Percentiles rank a stretch among this genome's conserved stretches.
phyloP scores from a whole-genome alignment of 1,140 invertebrate species.

The Anastrepha obliqua region DNA sequence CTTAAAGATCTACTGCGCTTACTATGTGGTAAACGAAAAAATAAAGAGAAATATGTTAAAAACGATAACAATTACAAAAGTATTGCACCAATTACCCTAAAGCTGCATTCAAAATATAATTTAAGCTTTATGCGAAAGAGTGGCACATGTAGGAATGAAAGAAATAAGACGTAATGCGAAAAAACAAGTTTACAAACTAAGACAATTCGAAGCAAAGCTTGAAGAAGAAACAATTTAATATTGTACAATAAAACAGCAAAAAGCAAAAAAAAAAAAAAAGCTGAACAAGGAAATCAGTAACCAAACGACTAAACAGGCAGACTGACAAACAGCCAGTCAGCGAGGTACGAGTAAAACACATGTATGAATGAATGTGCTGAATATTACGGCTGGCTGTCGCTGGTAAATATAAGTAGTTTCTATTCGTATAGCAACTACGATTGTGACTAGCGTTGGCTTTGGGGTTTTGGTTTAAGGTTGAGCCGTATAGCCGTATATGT shows the following conservation, averaged over 20 bases:
- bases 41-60: not conserved
- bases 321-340: not conserved
- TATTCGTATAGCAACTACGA: conserved; percentile 45
- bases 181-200: conserved; percentile 45
- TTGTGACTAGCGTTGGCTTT: conserved; percentile 45
- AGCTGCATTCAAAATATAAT: conserved; percentile 47
- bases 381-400: not conserved
- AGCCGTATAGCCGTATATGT: not conserved
- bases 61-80: conserved; percentile 47
- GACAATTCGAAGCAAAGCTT: conserved; percentile 35
- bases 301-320: conserved; percentile 21
- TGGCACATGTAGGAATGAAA: not conserved
- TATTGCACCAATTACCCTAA: conserved; percentile 53
- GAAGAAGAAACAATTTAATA: conserved; percentile 32
- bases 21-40: conserved; percentile 2
- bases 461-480: conserved; percentile 52
- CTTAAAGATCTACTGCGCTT: conserved; percentile 6
- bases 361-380: not conserved
- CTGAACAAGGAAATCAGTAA: conserved; percentile 47
- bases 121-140: conserved; percentile 44
- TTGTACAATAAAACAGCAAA: not conserved
- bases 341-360: not conserved
- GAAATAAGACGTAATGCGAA: conserved; percentile 18
- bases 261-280: conserved; percentile 26
- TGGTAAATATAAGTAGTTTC: conserved; percentile 24